A percentile compares a stretch with the other conserved stretches of the same genome.
phyloP scores from a whole-genome alignment of 2,888 invertebrate species.

The Oligia strigilis region DNA sequence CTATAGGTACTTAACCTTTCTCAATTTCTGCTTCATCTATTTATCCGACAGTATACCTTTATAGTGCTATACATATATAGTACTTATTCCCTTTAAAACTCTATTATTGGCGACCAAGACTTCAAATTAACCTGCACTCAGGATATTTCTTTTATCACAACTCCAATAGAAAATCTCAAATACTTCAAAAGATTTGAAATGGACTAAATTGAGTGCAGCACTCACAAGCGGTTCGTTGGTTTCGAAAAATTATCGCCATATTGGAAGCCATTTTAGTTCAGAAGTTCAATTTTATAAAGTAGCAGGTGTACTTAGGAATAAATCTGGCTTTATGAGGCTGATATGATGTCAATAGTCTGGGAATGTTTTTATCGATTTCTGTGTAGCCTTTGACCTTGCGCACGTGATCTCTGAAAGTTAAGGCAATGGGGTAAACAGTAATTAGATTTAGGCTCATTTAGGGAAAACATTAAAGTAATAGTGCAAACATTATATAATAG shows the following conservation, averaged over 20 bases:
- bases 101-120: slow-evolving; percentile 19
- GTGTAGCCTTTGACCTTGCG: slow-evolving; percentile 12
- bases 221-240: slow-evolving; percentile 40
- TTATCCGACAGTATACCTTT: neutral
- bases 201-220: slow-evolving; percentile 42
- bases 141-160: slow-evolving; percentile 22
- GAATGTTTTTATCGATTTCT: slow-evolving; percentile 13
- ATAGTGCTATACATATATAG: too few relatives aligned
- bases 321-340: slow-evolving; percentile 23
- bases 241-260: slow-evolving; percentile 48
- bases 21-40: slow-evolving; percentile 4
- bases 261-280: slow-evolving; percentile 32
- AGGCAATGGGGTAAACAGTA: neutral
- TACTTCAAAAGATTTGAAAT: slow-evolving; percentile 43
- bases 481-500: too few relatives aligned
- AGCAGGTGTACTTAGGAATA: slow-evolving; percentile 50
- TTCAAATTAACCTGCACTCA: slow-evolving; percentile 47
- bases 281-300: slow-evolving; percentile 42
- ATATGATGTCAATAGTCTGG: slow-evolving; percentile 31
- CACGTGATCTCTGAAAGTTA: slow-evolving; percentile 7
- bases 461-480: too few relatives aligned
- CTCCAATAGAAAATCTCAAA: slow-evolving; percentile 26
- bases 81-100: neutral
- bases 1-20: neutral
- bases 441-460: neutral